These are phyloP conservation scores for Petrolisthes manimaculis DNA, from an alignment of 2,888 invertebrate genomes.

Conservation along the genomic window DNA sequence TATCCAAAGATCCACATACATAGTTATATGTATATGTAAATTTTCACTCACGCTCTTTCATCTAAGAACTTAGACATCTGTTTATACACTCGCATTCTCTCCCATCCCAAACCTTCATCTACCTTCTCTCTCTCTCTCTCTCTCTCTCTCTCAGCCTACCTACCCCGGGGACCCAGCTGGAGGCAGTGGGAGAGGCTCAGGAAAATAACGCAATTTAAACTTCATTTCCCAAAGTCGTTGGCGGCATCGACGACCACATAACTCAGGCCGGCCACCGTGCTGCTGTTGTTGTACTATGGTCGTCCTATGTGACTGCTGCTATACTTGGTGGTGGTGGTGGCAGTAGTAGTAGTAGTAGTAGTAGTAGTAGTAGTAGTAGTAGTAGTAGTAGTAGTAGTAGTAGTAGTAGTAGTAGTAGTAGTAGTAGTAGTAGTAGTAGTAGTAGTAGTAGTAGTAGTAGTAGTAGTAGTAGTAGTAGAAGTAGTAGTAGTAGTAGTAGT, in stretches of 20 bases:
- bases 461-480: constrained; percentile 5
- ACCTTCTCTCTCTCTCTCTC: too few species aligned
- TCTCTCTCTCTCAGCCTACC: too few species aligned
- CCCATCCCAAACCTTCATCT: too few species aligned
- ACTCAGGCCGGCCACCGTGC: neutral
- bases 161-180: neutral
- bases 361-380: constrained; percentile 5
- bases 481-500: neutral
- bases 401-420: neutral
- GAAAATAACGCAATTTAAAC: constrained; percentile 2
- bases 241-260: neutral
- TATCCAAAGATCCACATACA: too few species aligned
- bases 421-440: neutral
- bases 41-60: too few species aligned
- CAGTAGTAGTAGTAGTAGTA: constrained; percentile 12
- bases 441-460: constrained; percentile 6
- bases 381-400: neutral
- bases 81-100: too few species aligned
- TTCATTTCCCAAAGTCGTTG: neutral
- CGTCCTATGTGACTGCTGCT: too few species aligned
- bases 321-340: neutral
- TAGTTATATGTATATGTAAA: too few species aligned
- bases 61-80: too few species aligned
- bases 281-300: too few species aligned
- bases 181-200: neutral